Evolutionary conservation across 2,113 vertebrate genomes (phyloP).

Genomic region (Tinamus guttatus): DNA sequence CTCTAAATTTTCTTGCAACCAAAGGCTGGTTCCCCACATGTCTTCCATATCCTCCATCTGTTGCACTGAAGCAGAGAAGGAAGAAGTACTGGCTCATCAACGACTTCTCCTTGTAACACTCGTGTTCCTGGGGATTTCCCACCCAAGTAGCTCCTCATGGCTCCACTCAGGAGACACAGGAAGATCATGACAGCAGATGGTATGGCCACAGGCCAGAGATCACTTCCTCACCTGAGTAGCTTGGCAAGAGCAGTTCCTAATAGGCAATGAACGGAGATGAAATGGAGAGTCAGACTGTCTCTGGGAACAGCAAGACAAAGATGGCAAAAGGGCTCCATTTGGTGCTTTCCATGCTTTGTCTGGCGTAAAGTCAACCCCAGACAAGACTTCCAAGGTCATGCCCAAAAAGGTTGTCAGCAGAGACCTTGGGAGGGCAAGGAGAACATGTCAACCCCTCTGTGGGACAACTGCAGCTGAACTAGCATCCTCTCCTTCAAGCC

Average conservation of each 20-base stretch:
- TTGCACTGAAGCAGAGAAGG: background rate
- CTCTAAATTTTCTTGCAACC: background rate
- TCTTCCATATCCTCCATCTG: background rate
- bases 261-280: rapidly evolving
- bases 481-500: background rate
- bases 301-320: background rate
- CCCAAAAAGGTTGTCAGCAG: background rate
- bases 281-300: background rate
- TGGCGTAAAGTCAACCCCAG: background rate
- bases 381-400: background rate
- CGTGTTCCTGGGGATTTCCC: background rate
- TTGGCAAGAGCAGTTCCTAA: background rate
- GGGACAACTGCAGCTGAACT: background rate
- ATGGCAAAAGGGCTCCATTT: background rate
- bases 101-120: background rate
- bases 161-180: background rate
- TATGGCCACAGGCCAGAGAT: background rate
- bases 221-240: background rate
- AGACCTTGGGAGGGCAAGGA: background rate
- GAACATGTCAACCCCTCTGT: background rate
- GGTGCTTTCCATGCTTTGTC: background rate
- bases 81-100: background rate
- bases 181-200: rapidly evolving
- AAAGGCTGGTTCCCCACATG: background rate
- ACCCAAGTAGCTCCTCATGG: background rate